Evolutionary conservation across 64 coral and sea anemone genomes (phyloP).

Genomic region (Porites australiensis): DNA sequence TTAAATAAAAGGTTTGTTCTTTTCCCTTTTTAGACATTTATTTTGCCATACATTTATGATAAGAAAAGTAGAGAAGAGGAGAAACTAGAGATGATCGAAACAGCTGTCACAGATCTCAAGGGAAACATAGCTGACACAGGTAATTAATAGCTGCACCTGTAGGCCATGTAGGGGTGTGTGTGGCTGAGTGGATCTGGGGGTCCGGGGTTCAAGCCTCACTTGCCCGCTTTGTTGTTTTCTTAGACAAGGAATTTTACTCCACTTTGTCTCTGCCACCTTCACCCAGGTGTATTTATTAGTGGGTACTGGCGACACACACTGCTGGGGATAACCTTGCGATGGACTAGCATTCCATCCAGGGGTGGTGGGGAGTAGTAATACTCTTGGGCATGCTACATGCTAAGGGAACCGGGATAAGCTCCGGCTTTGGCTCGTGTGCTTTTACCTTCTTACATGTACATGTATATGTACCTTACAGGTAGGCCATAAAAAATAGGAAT

Average conservation of each 20-base stretch:
- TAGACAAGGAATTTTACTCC: background rate
- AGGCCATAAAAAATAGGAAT: background rate
- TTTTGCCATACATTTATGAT: constrained; percentile 59
- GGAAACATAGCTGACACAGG: constrained; percentile 45
- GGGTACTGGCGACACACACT: too few species aligned
- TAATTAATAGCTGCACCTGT: background rate
- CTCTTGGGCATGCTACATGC: too few species aligned
- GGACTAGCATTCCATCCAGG: too few species aligned
- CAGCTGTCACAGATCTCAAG: constrained; percentile 32
- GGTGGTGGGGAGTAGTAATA: too few species aligned
- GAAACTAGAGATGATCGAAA: constrained; percentile 57
- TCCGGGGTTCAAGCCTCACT: too few species aligned
- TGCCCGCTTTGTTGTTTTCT: background rate
- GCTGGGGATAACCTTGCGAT: too few species aligned
- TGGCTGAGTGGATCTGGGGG: too few species aligned
- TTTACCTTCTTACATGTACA: too few species aligned
- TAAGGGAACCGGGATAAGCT: background rate
- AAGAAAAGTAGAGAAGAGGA: constrained; percentile 57
- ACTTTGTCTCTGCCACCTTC: background rate
- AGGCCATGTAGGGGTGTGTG: too few species aligned
- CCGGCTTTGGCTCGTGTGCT: background rate
- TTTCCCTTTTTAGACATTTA: constrained; percentile 34
- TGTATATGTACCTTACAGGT: background rate
- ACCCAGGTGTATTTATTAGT: background rate
- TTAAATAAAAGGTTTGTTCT: background rate